These are phyloP conservation scores for Hemibagrus guttatus DNA, from an alignment of 2,797 vertebrate genomes.

Conservation along the genomic window DNA sequence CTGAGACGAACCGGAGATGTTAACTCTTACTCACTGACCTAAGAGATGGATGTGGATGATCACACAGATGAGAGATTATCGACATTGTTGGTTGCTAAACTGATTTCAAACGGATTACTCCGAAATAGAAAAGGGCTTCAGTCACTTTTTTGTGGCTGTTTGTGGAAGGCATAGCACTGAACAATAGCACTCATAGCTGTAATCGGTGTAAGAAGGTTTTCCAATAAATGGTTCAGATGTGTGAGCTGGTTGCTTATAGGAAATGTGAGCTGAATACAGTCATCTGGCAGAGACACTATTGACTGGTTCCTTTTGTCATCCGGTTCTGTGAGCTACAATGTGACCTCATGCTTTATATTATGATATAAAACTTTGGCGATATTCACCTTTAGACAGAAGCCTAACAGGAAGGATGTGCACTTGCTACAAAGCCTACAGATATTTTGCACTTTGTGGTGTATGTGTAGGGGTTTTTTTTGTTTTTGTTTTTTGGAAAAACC, in stretches of 20 bases:
- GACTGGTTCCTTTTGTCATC: background rate
- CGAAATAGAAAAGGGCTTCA: constrained; percentile 44
- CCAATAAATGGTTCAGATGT: background rate
- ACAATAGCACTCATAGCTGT: background rate
- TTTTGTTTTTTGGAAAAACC: background rate
- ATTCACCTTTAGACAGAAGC: background rate
- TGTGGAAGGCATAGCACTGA: background rate
- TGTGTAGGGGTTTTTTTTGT: background rate
- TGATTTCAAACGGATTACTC: constrained; percentile 9
- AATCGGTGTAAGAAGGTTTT: background rate
- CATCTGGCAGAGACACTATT: constrained; percentile 12
- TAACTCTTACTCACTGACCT: background rate
- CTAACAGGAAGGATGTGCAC: background rate
- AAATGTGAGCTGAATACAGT: background rate
- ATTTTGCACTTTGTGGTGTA: background rate
- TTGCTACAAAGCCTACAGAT: background rate
- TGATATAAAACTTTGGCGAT: background rate
- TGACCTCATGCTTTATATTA: background rate
- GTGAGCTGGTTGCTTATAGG: background rate
- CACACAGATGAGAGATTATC: constrained; percentile 23
- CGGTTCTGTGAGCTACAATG: too few relatives aligned
- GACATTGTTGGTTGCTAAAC: constrained; percentile 18
- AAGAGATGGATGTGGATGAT: constrained; percentile 1
- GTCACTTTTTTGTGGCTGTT: constrained; percentile 53
- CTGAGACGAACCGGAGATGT: background rate